Percentiles rank a stretch among this genome's conserved stretches.
phyloP scores from a whole-genome alignment of 2,888 invertebrate genomes.

The Galeopsomyia nigrocyanea region DNA sequence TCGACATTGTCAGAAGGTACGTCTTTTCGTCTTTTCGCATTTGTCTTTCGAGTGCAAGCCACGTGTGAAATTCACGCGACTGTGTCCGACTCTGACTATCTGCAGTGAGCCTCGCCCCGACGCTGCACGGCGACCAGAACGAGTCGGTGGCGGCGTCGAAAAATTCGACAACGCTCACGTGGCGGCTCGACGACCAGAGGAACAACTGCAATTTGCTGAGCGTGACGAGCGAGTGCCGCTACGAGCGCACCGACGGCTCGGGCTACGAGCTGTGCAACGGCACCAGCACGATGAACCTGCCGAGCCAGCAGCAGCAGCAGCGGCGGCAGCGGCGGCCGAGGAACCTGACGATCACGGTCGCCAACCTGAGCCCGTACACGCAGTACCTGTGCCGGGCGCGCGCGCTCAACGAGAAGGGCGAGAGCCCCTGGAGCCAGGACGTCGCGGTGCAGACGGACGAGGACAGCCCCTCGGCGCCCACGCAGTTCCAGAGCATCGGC shows the following conservation, averaged over 20 bases:
- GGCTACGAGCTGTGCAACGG: constrained; percentile 52
- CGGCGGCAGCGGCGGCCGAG: too few species aligned
- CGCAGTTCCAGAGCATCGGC: constrained; percentile 27
- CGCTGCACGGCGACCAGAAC: too few species aligned
- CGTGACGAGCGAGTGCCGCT: constrained; percentile 53
- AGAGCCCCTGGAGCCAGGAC: constrained; percentile 51
- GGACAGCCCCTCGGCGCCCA: constrained; percentile 21
- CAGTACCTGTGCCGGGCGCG: constrained; percentile 56
- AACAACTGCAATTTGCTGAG: constrained; percentile 54
- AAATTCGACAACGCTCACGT: constrained; percentile 51
- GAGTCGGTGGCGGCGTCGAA: constrained; percentile 19
- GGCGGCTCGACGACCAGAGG: constrained; percentile 54
- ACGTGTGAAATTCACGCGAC: too few species aligned
- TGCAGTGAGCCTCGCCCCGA: too few species aligned
- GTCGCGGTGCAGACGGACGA: constrained; percentile 27
- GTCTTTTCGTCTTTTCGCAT: too few species aligned
- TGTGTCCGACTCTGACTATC: too few species aligned
- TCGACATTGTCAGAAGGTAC: constrained; percentile 28
- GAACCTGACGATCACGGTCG: constrained; percentile 47
- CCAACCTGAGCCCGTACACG: constrained; percentile 58
- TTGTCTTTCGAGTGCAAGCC: too few species aligned
- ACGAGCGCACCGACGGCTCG: constrained; percentile 49
- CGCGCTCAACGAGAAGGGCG: constrained; percentile 51
- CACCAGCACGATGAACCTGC: constrained; percentile 18
- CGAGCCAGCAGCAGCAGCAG: too few species aligned